Base-by-base conservation (phyloP, 1,140 invertebrate species). In the Drosophila carrolli region DNA sequence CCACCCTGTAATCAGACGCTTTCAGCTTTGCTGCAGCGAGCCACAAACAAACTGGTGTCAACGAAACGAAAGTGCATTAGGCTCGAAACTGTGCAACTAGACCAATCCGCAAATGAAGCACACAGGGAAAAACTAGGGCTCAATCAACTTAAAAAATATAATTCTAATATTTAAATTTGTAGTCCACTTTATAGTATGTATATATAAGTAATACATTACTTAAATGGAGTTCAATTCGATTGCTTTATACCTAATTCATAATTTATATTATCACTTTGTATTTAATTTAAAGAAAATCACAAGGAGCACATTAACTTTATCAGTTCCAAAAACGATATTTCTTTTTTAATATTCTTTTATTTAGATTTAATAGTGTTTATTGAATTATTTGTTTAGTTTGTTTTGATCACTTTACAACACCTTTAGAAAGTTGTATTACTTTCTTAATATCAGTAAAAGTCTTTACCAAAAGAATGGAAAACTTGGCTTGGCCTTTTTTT, bases 51-150 rank as follows among this genome's bases (percentile, higher is more conserved):
- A 74, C 80, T 84, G 84, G 51, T 71, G 67, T 57, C 65, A 57
- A 57, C 76, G 75, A 72, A 66, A 81, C 50, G 68, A 88, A 84
- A 88, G 68, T 89, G 61, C 84, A 88, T 88, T 88, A 89, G 83
- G 63, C 51, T 53, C 48, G 48, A 67, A 68, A 70, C 50, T 70
- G 50, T 71, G 67, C 67, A 75, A 75, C 72, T 75, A 75, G 73
- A 65, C 32, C 61, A 76, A 66, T 65, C 32, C 46, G 47, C 47
- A 66, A 75, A 75, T 58, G 72, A 43, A n/a, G 16, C 32, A 44
- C 70, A 73, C 43, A 41, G 27, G 32, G 19, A 44, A 41, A 75
- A 47, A 66, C 13, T 9, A 0, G 27, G 27, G 19, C n/a, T 40
- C 16, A 40, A 5, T 56, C 10, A 9, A 40, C n/a, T 14, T 16